Evolutionary conservation across 1,140 invertebrate species (phyloP).

Genomic region (Trinorchestia longiramus): DNA sequence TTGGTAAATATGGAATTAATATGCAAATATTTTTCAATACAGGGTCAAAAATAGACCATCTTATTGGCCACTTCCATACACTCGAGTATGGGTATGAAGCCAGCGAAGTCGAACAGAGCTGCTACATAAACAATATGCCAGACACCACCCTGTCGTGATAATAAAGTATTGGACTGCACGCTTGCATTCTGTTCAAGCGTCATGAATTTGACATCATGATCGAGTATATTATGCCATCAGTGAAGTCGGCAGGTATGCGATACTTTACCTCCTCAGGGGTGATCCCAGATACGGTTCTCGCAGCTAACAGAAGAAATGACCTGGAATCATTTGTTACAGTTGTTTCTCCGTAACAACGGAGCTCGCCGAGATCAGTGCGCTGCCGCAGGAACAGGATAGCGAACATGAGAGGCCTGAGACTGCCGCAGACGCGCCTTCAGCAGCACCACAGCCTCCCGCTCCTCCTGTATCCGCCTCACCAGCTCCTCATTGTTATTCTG

Average conservation of each 20-base stretch:
- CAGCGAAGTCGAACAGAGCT: background rate
- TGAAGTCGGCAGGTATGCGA: too few species aligned
- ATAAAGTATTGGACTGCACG: too few species aligned
- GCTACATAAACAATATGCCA: background rate
- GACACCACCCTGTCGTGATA: too few species aligned
- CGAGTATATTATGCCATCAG: too few species aligned
- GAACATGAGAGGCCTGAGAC: background rate
- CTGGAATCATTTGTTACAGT: background rate
- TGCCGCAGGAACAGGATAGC: background rate
- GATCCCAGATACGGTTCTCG: too few species aligned
- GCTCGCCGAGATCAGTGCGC: background rate
- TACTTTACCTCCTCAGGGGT: background rate
- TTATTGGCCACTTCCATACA: background rate
- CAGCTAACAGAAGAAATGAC: background rate
- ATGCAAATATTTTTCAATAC: background rate
- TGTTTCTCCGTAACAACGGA: background rate
- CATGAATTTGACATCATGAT: too few species aligned
- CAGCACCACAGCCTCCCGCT: constrained; percentile 22
- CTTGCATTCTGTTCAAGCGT: too few species aligned
- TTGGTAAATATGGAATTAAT: too few species aligned
- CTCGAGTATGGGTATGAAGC: background rate
- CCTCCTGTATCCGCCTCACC: constrained; percentile 15
- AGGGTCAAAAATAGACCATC: background rate
- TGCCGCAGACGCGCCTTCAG: constrained; percentile 18
- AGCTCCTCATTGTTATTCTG: background rate